A percentile compares a stretch with the other conserved stretches of the same genome.
phyloP scores from a whole-genome alignment of 2,888 invertebrate genomes.

The Eupithecia dodoneata region DNA sequence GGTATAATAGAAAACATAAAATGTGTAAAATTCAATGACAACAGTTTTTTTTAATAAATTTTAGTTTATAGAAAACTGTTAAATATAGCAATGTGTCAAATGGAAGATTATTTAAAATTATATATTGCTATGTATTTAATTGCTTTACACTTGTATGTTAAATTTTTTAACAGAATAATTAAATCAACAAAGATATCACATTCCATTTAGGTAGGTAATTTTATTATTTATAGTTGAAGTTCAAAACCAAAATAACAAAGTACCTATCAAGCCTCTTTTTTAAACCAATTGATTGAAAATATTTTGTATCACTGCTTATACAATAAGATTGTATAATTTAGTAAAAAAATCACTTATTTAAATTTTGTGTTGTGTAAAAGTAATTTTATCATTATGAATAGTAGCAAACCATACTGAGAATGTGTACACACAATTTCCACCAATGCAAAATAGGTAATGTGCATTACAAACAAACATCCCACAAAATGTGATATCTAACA shows the following conservation, averaged over 20 bases:
- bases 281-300: background rate
- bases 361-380: background rate
- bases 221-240: slow-evolving; percentile 14
- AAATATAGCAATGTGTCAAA: background rate
- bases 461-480: slow-evolving; percentile 61
- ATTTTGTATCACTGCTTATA: background rate
- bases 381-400: background rate
- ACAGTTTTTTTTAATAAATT: background rate
- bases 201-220: slow-evolving; percentile 20
- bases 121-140: background rate
- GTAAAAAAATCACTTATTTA: background rate
- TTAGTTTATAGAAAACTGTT: background rate
- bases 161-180: slow-evolving; percentile 33
- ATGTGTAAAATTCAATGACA: background rate
- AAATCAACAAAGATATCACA: slow-evolving; percentile 54
- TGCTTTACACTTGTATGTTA: slow-evolving; percentile 10
- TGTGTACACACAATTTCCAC: slow-evolving; percentile 39
- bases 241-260: background rate
- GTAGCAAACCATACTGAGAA: slow-evolving; percentile 33
- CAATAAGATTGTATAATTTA: background rate
- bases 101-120: background rate
- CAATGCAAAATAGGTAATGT: slow-evolving; percentile 46
- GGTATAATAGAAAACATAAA: slow-evolving; percentile 9
- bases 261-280: slow-evolving; percentile 22
- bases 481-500: slow-evolving; percentile 57